Base-by-base conservation (phyloP, 1,140 invertebrate genomes). In the silkworm (Bombyx mori) region DNA sequence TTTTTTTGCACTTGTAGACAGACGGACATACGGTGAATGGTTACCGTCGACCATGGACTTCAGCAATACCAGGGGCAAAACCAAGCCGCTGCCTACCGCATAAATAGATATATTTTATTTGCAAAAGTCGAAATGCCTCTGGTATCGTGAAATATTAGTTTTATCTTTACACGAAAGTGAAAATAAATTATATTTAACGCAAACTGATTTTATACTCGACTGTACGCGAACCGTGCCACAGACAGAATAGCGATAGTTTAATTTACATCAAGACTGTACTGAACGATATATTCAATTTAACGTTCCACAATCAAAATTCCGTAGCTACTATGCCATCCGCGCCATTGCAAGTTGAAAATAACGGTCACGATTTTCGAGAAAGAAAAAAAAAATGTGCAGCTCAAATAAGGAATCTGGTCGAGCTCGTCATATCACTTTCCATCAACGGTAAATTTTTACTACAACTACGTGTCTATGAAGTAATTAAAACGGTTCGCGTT, bases 401-500 rank as follows among this genome's bases (percentile, higher is more conserved):
- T 57, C 42, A 47, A 61, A 61, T 57, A 61, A 57, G 18, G 48
- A 55, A 48, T 57, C 45, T 8, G 52, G 56, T 68, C 70, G 63
- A 59, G 65, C 62, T 66, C 70, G 58, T 66, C 65, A 80, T 76
- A 86, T 86, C 79, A 81, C 82, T 82, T 82, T 82, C 80, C 65
- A 65, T 71, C 73, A 83, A 79, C 82, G 79, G 82, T 82, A 35
- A 35, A 35, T 35, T 35, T 35, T 75, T 65, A 66, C 69, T 74
- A 77, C 72, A 72, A 69, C 73, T 66, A 68, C 69, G 73, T 79
- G 78, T 76, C 79, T 79, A 81, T 75, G 71, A 83, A 76, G 82
- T 82, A 83, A 86, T 86, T 86, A 86, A 83, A 86, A 86, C 80
- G 82, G 80, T 82, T 61, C 69, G 68, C 58, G 61, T 66, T 58